A percentile compares a stretch with the other conserved stretches of the same genome.
phyloP scores from a whole-genome alignment of 2,113 vertebrate species.

The Chloebia gouldiae region DNA sequence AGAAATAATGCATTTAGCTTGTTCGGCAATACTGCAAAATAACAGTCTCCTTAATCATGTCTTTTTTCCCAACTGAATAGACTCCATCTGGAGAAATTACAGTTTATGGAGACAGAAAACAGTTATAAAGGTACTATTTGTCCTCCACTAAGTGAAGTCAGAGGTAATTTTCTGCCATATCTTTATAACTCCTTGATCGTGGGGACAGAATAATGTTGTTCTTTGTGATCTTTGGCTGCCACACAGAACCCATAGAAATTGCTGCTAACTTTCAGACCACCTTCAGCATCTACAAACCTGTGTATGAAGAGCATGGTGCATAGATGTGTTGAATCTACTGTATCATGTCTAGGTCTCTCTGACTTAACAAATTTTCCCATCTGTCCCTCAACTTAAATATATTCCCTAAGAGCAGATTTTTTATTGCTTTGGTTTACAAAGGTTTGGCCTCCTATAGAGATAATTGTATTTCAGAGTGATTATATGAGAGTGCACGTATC shows the following conservation, averaged over 20 bases:
- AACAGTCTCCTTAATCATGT: neutral
- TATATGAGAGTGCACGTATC: neutral
- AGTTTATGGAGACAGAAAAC: neutral
- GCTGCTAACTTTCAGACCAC: neutral
- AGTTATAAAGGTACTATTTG: neutral
- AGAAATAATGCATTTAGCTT: neutral
- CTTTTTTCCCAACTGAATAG: neutral
- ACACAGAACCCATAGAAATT: neutral
- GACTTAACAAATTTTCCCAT: neutral
- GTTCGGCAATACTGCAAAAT: neutral
- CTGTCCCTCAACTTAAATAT: neutral
- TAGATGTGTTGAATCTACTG: neutral
- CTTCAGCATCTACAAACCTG: neutral
- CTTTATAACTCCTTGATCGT: neutral
- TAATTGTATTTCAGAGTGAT: neutral
- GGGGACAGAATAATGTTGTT: neutral
- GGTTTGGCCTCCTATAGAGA: neutral
- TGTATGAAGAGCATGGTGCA: fast-evolving
- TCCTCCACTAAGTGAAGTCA: neutral
- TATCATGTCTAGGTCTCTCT: neutral
- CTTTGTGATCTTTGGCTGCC: neutral
- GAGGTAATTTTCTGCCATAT: neutral
- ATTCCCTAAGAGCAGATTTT: neutral
- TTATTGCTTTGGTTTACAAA: neutral
- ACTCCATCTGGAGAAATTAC: neutral